A percentile compares a stretch with the other conserved stretches of the same genome.
Evolutionary conservation across 1,140 invertebrate species (phyloP).

Genomic region (Drosophila busckii): DNA sequence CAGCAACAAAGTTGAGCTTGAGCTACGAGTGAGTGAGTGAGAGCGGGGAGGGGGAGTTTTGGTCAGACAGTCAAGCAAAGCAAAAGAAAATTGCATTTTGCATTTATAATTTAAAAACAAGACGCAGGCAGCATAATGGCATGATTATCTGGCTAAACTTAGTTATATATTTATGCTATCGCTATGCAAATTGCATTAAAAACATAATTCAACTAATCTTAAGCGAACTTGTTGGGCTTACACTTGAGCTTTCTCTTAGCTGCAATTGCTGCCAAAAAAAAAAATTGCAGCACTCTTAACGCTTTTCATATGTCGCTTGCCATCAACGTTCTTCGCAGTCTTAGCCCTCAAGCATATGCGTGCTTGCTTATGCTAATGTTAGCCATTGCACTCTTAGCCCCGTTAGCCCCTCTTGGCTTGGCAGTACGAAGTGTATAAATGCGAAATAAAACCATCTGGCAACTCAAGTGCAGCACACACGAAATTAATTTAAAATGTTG

Average conservation of each 20-base stretch:
- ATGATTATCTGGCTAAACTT: conserved; percentile 34
- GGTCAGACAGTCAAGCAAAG: conserved; percentile 35
- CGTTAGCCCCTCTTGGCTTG: conserved; percentile 7
- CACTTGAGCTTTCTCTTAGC: conserved; percentile 7
- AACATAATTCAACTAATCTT: conserved; percentile 73
- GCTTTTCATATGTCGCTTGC: background rate
- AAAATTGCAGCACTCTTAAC: background rate
- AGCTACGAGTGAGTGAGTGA: background rate
- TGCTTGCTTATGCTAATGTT: conserved; percentile 66
- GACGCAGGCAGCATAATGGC: conserved; percentile 27
- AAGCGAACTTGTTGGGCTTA: conserved; percentile 61
- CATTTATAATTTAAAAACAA: conserved; percentile 40
- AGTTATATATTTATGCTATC: no score
- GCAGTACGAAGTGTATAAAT: conserved; percentile 13
- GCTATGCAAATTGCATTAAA: conserved; percentile 55
- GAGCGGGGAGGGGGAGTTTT: background rate
- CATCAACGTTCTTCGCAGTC: background rate
- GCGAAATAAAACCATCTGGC: conserved; percentile 17
- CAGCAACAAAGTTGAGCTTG: no score
- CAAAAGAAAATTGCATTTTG: conserved; percentile 44
- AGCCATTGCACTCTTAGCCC: no score
- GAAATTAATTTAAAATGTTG: conserved; percentile 67
- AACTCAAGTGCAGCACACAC: conserved; percentile 44
- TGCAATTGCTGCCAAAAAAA: no score
- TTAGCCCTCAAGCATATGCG: conserved; percentile 42